Evolutionary conservation across 2,797 vertebrate species (phyloP).

Genomic region (Falco cherrug): DNA sequence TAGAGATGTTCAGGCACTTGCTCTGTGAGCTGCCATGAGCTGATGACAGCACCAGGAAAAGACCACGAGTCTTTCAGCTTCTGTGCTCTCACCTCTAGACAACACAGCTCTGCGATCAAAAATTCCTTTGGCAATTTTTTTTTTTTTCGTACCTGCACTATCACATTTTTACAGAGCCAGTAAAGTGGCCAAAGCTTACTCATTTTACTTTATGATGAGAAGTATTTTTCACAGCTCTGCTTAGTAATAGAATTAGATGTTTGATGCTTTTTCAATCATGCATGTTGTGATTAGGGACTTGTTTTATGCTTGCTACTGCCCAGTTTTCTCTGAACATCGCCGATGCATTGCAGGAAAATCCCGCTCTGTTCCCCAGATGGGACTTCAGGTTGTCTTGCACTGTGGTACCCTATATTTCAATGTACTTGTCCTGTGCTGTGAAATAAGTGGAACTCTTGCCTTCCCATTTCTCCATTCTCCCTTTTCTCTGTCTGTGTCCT

Average conservation of each 20-base stretch:
- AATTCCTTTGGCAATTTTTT: neutral
- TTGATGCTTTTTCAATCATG: neutral
- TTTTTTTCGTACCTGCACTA: neutral
- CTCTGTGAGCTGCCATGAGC: neutral
- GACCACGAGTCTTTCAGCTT: neutral
- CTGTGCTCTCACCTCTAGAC: neutral
- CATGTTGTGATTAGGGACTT: neutral
- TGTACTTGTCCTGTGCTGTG: neutral
- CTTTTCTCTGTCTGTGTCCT: neutral
- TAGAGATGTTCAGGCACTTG: neutral
- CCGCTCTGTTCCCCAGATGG: neutral
- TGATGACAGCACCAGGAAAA: neutral
- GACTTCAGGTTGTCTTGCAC: neutral
- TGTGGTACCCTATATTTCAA: neutral
- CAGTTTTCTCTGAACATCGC: neutral
- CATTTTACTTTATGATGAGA: constrained; percentile 5
- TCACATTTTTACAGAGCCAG: neutral
- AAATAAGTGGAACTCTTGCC: neutral
- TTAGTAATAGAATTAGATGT: neutral
- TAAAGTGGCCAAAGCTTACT: neutral
- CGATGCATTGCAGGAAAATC: neutral
- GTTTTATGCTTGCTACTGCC: neutral
- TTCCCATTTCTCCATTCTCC: neutral
- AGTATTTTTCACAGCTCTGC: neutral
- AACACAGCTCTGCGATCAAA: neutral